These are phyloP conservation scores for Nephotettix cincticeps DNA, from an alignment of 1,140 invertebrate species.

Conservation along the genomic window DNA sequence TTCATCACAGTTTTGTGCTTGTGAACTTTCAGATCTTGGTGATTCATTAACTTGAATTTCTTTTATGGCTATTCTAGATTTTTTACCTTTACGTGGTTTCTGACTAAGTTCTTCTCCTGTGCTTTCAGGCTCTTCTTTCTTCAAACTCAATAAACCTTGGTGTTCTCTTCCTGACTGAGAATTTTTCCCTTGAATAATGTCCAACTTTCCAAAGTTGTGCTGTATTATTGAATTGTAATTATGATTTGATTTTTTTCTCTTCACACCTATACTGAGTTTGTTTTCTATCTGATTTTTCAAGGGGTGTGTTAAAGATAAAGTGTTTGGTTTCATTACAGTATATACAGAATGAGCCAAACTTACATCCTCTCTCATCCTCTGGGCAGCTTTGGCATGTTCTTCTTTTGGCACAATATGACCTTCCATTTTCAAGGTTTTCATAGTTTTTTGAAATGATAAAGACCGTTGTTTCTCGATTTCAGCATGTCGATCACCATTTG, in stretches of 20 bases:
- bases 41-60: background rate
- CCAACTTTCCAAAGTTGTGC: conserved; percentile 15
- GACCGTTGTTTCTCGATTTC: background rate
- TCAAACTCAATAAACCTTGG: too few relatives aligned
- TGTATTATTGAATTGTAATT: background rate
- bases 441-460: conserved; percentile 4
- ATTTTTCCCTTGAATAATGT: background rate
- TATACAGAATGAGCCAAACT: background rate
- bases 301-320: background rate
- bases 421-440: conserved; percentile 4
- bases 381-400: background rate
- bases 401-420: conserved; percentile 5
- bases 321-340: background rate
- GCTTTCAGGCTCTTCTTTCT: background rate
- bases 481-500: background rate
- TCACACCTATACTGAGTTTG: background rate
- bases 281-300: background rate
- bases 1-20: background rate
- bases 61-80: conserved; percentile 17
- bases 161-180: background rate
- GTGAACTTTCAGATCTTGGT: background rate
- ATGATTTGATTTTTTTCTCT: background rate
- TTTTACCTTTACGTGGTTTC: background rate
- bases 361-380: background rate
- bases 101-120: background rate